Evolutionary conservation across 1,140 invertebrate genomes (phyloP).

Genomic region (Drosophila navojoa): DNA sequence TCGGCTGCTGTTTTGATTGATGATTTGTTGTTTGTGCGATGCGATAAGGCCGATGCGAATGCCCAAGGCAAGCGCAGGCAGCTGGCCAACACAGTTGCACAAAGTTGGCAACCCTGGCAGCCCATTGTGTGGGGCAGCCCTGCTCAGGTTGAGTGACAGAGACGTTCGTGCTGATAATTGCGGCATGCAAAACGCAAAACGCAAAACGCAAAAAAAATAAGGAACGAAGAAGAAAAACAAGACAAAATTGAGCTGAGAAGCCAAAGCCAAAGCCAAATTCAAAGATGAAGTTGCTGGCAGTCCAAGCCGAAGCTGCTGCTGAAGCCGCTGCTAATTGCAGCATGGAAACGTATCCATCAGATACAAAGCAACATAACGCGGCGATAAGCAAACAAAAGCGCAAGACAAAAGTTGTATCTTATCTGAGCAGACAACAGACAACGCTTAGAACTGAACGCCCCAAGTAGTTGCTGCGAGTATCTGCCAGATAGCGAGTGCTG

Average conservation of each 20-base stretch:
- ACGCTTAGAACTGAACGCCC: slow-evolving; percentile 23
- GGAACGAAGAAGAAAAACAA: too few species aligned
- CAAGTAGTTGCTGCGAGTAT: slow-evolving; percentile 15
- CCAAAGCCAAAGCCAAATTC: background rate
- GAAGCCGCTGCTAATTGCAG: slow-evolving; percentile 31
- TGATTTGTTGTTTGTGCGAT: slow-evolving; percentile 58
- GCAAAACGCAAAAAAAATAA: slow-evolving; percentile 6
- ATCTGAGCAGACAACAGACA: slow-evolving; percentile 14
- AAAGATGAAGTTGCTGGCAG: slow-evolving; percentile 11
- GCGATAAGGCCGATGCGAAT: slow-evolving; percentile 49
- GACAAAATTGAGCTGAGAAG: background rate
- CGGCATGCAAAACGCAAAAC: slow-evolving; percentile 55
- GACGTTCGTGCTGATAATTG: slow-evolving; percentile 73
- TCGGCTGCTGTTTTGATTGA: slow-evolving; percentile 59
- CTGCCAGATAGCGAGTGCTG: slow-evolving; percentile 15
- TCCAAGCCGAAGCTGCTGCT: background rate
- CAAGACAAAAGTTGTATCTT: slow-evolving; percentile 31
- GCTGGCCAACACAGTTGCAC: slow-evolving; percentile 22
- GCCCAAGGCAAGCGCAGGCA: slow-evolving; percentile 35
- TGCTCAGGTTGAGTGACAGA: slow-evolving; percentile 64
- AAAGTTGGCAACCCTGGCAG: slow-evolving; percentile 44
- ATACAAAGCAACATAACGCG: slow-evolving; percentile 1
- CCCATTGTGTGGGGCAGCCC: slow-evolving; percentile 60
- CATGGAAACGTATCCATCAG: slow-evolving; percentile 16
- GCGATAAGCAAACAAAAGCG: slow-evolving; percentile 28